Conservation (phyloP, 2,888 invertebrate genomes). For the Xestobium rufovillosum region DNA sequence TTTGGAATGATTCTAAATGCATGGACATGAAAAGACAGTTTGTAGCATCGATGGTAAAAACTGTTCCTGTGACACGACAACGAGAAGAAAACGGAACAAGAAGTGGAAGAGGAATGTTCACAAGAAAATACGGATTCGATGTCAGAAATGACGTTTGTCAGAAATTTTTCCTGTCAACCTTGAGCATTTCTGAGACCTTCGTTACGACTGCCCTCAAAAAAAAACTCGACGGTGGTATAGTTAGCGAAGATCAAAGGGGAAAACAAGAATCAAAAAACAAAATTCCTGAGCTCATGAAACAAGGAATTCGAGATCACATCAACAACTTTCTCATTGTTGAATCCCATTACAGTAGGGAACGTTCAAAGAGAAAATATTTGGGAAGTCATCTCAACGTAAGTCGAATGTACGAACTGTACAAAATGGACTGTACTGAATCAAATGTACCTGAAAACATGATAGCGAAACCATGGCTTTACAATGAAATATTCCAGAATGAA, state of each 20-base stretch:
- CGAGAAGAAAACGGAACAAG: not conserved
- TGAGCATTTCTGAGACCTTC: slow-evolving; percentile 9
- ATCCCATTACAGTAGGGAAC: slow-evolving; percentile 15
- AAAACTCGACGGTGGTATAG: slow-evolving; percentile 4
- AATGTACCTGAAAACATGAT: slow-evolving; percentile 10
- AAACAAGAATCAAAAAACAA: slow-evolving; percentile 10
- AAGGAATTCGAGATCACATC: slow-evolving; percentile 16
- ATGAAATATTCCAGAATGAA: slow-evolving; percentile 16
- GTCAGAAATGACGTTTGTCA: slow-evolving; percentile 1
- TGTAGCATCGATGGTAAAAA: not conserved
- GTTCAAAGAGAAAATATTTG: slow-evolving; percentile 12
- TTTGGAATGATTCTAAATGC: slow-evolving; percentile 1
- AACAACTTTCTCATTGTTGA: slow-evolving; percentile 14
- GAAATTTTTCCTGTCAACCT: slow-evolving; percentile 1
- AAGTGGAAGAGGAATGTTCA: slow-evolving; percentile 1
- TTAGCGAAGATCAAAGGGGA: slow-evolving; percentile 8
- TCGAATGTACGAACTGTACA: slow-evolving; percentile 14
- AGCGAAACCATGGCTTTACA: slow-evolving; percentile 17
- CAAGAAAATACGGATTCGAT: not conserved
- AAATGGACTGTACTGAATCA: slow-evolving; percentile 14
- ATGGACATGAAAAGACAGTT: slow-evolving; percentile 3
- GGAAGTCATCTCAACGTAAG: slow-evolving; percentile 15
- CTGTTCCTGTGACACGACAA: not conserved
- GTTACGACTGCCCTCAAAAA: slow-evolving; percentile 2
- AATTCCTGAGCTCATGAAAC: slow-evolving; percentile 13